Conservation (phyloP, 2,113 vertebrate species). For the Sinocyclocheilus anophthalmus region DNA sequence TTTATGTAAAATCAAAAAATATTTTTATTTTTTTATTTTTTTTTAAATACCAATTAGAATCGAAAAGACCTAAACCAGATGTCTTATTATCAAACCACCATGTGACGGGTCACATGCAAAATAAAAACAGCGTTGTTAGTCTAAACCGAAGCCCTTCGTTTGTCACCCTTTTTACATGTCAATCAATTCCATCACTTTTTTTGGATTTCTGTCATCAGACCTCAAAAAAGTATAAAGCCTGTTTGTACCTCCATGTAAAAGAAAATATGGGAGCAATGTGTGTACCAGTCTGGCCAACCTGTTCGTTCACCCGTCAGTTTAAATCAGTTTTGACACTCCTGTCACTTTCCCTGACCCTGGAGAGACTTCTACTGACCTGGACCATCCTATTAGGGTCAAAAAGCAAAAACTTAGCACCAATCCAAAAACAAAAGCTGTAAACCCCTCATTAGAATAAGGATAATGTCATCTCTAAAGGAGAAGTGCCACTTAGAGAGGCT, state of each 20-base stretch:
- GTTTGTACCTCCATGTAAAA: slow-evolving; percentile 36
- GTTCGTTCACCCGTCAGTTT: slow-evolving; percentile 50
- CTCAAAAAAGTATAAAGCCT: slow-evolving; percentile 26
- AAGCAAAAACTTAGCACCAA: slow-evolving; percentile 49
- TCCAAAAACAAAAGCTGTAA: slow-evolving; percentile 74
- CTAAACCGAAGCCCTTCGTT: slow-evolving; percentile 4
- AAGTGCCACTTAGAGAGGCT: slow-evolving; percentile 71
- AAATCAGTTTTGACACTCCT: slow-evolving; percentile 75
- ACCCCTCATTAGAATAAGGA: slow-evolving; percentile 77
- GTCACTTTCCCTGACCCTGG: slow-evolving; percentile 75
- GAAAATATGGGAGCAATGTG: slow-evolving; percentile 37
- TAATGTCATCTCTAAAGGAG: slow-evolving; percentile 68
- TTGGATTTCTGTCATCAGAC: slow-evolving; percentile 38
- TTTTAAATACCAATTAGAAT: background rate
- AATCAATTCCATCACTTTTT: slow-evolving; percentile 45
- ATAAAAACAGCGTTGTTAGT: slow-evolving; percentile 25
- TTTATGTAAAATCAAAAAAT: too few relatives aligned
- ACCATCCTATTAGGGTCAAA: slow-evolving; percentile 77
- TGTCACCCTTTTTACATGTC: slow-evolving; percentile 39
- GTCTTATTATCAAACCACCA: background rate
- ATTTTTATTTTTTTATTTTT: too few relatives aligned
- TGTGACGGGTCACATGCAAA: slow-evolving; percentile 34
- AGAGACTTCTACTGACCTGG: slow-evolving; percentile 71
- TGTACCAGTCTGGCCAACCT: slow-evolving; percentile 45
- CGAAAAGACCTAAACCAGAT: background rate